phyloP scores from a whole-genome alignment of 2,113 vertebrate species.

The Corydoras maculifer region DNA sequence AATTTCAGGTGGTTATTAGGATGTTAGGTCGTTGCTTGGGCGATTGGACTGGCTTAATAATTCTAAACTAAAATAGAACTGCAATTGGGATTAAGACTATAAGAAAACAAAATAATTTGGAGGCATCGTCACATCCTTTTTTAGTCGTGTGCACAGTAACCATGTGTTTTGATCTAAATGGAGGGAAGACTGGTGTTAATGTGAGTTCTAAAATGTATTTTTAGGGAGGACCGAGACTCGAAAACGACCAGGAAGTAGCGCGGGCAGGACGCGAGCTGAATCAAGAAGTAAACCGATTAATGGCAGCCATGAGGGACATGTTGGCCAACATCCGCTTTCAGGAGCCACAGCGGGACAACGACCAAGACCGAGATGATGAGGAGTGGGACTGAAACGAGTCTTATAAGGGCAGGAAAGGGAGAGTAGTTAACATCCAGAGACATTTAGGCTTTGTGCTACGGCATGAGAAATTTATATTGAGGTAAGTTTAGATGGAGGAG shows the following conservation, averaged over 20 bases:
- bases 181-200: background rate
- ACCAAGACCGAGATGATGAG: conserved; percentile 74
- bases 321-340: conserved; percentile 94
- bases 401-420: background rate
- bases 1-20: too few relatives aligned
- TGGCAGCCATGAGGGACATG: conserved; percentile 96
- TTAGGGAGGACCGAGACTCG: conserved; percentile 58
- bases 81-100: too few relatives aligned
- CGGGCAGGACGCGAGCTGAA: conserved; percentile 80
- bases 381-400: conserved; percentile 70
- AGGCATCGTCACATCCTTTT: too few relatives aligned
- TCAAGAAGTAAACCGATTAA: conserved; percentile 88
- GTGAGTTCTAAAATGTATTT: background rate
- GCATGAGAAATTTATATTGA: too few relatives aligned
- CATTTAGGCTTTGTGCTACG: too few relatives aligned
- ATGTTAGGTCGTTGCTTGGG: too few relatives aligned
- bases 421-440: background rate
- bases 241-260: conserved; percentile 74
- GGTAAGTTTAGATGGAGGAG: background rate
- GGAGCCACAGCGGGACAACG: conserved; percentile 72
- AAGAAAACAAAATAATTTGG: too few relatives aligned
- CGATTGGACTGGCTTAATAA: too few relatives aligned
- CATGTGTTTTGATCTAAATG: too few relatives aligned
- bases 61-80: too few relatives aligned
- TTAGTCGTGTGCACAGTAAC: too few relatives aligned